Percentiles rank a stretch among this genome's conserved stretches.
Conservation (phyloP, 2,113 vertebrate species). For the Sphyrna mokarran region DNA sequence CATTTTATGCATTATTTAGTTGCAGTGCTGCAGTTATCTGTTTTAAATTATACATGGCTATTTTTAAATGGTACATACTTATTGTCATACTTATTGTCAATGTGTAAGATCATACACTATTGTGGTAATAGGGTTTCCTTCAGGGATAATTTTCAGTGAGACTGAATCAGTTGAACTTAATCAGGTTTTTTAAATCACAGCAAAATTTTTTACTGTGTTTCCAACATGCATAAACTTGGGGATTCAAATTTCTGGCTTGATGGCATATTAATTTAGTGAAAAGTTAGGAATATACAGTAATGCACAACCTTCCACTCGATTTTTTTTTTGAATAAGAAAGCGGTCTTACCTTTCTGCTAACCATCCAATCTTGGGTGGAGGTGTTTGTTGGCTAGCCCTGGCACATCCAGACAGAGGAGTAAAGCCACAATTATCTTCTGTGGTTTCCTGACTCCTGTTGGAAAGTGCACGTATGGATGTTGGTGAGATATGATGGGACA, state of each 20-base stretch:
- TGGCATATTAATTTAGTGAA: neutral
- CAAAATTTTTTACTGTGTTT: neutral
- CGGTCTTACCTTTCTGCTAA: neutral
- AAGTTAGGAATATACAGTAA: neutral
- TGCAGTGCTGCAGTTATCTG: neutral
- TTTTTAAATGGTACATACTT: slow-evolving; percentile 17
- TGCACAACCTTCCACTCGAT: neutral
- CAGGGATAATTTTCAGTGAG: neutral
- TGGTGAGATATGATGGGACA: neutral
- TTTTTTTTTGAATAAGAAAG: neutral
- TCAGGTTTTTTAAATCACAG: neutral
- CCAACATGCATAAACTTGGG: neutral
- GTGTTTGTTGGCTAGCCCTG: neutral
- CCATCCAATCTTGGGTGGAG: neutral
- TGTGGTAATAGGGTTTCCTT: slow-evolving; percentile 13
- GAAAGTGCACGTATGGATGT: neutral
- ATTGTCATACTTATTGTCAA: neutral
- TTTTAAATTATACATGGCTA: neutral
- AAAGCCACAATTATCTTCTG: neutral
- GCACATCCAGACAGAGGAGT: neutral
- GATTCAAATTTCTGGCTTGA: neutral
- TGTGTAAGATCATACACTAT: neutral
- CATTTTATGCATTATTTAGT: slow-evolving; percentile 12
- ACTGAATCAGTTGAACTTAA: slow-evolving; percentile 16
- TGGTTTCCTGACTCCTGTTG: neutral